A percentile compares a stretch with the other conserved stretches of the same genome.
Evolutionary conservation across 2,113 vertebrate genomes (phyloP).

Genomic region (Hyla sarda): DNA sequence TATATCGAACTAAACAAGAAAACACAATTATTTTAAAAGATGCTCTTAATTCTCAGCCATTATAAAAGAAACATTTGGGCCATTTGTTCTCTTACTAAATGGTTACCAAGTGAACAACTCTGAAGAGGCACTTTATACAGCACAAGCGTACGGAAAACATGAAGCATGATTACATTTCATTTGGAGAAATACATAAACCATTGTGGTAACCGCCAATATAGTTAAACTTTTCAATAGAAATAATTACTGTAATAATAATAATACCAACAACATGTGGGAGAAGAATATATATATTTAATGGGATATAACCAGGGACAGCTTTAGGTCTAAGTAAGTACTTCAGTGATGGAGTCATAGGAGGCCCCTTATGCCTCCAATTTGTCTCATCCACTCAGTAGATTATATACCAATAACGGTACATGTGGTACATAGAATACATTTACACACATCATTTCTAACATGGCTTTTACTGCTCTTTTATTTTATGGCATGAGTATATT

Average conservation of each 20-base stretch:
- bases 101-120: not conserved
- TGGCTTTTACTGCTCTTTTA: too few relatives aligned
- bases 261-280: not conserved
- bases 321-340: too few relatives aligned
- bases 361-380: too few relatives aligned
- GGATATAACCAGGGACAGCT: not conserved
- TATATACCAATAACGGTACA: too few relatives aligned
- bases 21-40: conserved; percentile 32
- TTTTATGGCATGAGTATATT: too few relatives aligned
- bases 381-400: too few relatives aligned
- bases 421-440: too few relatives aligned
- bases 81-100: conserved; percentile 21
- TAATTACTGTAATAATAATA: not conserved
- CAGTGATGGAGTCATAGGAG: too few relatives aligned
- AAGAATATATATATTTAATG: not conserved
- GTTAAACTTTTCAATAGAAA: not conserved
- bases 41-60: conserved; percentile 17
- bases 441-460: too few relatives aligned
- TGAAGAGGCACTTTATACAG: conserved; percentile 1
- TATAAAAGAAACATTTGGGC: not conserved
- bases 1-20: conserved; percentile 23
- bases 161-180: not conserved
- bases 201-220: not conserved
- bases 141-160: not conserved
- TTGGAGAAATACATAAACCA: not conserved